Evolutionary conservation across 2,888 invertebrate species (phyloP), one percentile per base, ranked within the genome.

Genomic region (Drosophila merina): DNA sequence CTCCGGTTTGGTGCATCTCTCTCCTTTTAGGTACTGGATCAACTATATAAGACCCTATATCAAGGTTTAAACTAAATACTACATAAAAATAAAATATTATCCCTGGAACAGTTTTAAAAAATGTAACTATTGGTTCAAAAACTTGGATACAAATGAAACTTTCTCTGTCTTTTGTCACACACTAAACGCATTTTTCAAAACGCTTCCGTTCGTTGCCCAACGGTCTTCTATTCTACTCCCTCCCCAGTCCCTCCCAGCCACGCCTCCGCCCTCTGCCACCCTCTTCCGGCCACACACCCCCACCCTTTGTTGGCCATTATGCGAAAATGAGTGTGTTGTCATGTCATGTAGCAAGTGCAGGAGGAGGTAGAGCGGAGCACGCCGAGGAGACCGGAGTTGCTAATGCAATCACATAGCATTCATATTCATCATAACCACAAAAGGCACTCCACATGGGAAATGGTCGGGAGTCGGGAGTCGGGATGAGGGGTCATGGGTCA

Each of bases 341-440:
- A 76, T 79, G 74, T 76, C 67, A 42, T 64, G 51, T 33, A 45
- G 48, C 47, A 44, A 54, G 31, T 70, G 45, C 33, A 33, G 4
- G 9, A 26, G 47, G 12, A n/a, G 36, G 25, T n/a, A n/a, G n/a
- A n/a, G n/a, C n/a, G n/a, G n/a, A n/a, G n/a, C n/a, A n/a, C n/a
- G n/a, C n/a, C n/a, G n/a, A 57, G 38, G 40, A 58, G 58, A 59
- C 75, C 75, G 67, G 77, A 82, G 83, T 85, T 81, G 86, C 88
- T 84, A 84, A 84, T 88, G 78, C 84, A 87, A 87, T 88, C 85
- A 86, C 86, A 88, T 79, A 84, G 85, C 79, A 85, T 86, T 86
- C 86, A 79, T 85, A 88, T 88, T 88, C 88, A 87, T 88, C 84
- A 88, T 83, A 74, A 74, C 86, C 84, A 77, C 88, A 86, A 78